Conservation (phyloP, 2,113 vertebrate species). For the Lagenorhynchus albirostris region DNA sequence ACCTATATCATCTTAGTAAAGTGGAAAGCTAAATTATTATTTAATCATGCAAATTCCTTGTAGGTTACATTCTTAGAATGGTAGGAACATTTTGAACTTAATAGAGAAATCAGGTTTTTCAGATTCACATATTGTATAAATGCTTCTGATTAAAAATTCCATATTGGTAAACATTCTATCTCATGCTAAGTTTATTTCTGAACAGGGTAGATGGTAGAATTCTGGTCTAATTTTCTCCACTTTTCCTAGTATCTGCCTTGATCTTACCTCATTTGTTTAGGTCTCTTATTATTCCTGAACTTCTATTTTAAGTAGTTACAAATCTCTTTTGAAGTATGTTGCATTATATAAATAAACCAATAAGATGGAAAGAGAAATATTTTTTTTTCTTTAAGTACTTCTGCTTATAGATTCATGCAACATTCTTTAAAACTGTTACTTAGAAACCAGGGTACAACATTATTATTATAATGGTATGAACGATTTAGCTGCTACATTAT, state of each 20-base stretch:
- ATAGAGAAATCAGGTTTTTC: neutral
- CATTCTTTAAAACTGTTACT: neutral
- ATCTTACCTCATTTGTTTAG: neutral
- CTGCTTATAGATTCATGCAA: neutral
- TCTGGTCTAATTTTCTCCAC: neutral
- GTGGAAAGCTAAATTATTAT: neutral
- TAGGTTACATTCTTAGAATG: neutral
- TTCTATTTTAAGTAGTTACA: constrained; percentile 4
- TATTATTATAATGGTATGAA: neutral
- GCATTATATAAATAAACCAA: neutral
- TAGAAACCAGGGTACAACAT: neutral
- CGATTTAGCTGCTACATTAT: neutral
- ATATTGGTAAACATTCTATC: neutral
- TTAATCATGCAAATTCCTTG: neutral
- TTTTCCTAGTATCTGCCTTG: neutral
- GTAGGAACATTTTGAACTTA: neutral
- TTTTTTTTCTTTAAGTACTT: neutral
- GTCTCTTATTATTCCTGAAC: neutral
- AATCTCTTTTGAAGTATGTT: neutral
- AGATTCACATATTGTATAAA: neutral
- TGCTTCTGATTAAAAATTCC: neutral
- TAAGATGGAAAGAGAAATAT: neutral
- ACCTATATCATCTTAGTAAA: constrained; percentile 46
- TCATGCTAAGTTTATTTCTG: neutral
- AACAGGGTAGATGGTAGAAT: neutral